Evolutionary conservation across 1,140 invertebrate species (phyloP).

Genomic region (Musca domestica): DNA sequence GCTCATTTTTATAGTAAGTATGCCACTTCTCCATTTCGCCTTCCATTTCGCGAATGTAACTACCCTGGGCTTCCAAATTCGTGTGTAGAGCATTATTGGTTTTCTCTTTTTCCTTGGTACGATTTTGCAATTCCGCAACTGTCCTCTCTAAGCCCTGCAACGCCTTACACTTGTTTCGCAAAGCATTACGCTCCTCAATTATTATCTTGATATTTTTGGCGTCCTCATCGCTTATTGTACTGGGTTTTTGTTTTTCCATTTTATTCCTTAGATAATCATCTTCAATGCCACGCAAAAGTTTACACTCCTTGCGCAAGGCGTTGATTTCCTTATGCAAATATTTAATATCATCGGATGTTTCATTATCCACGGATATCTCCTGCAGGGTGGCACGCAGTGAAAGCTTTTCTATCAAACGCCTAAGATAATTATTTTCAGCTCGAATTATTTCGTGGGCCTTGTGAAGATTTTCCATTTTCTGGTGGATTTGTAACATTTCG

Average conservation of each 20-base stretch:
- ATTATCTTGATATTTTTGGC: constrained; percentile 34
- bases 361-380: constrained; percentile 36
- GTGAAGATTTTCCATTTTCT: constrained; percentile 42
- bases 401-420: constrained; percentile 42
- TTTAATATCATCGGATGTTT: constrained; percentile 36
- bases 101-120: constrained; percentile 25
- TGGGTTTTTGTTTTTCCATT: not conserved
- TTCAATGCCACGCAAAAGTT: constrained; percentile 37
- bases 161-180: constrained; percentile 34
- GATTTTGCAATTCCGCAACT: constrained; percentile 20
- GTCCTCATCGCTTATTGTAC: constrained; percentile 27
- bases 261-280: constrained; percentile 31
- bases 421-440: constrained; percentile 41
- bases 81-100: constrained; percentile 22
- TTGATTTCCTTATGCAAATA: constrained; percentile 43
- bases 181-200: constrained; percentile 37
- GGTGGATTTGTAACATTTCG: constrained; percentile 33
- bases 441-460: constrained; percentile 41
- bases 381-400: constrained; percentile 33
- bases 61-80: constrained; percentile 30
- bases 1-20: constrained; percentile 39
- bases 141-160: constrained; percentile 28
- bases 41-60: constrained; percentile 36
- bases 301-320: constrained; percentile 38
- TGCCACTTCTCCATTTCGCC: constrained; percentile 45